Evolutionary conservation across 2,888 invertebrate species (phyloP), one percentile per base, ranked within the genome.

Genomic region (Eurytoma adleriae): DNA sequence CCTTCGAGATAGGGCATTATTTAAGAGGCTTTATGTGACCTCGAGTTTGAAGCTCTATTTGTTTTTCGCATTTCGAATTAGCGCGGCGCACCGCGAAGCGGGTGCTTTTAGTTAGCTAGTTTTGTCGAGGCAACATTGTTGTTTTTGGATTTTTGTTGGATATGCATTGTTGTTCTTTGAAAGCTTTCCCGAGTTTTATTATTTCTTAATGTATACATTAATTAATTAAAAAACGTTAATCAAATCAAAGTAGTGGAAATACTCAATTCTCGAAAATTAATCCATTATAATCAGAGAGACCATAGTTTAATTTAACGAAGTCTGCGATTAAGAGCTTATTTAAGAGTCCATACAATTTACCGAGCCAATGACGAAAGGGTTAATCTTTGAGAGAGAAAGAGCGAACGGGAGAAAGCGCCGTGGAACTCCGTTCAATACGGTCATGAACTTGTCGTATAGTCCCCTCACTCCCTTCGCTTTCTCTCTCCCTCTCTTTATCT

Each of bases 401-500:
- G 62, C 20, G n/a, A 74, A 61, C 61, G 64, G 64, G 54, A 48
- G 69, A 69, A 40, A 52, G 20, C 66, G 61, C 52, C 18, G 74
- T 56, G 56, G 72, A 24, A n/a, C 18, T 68, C 54, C 62, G 79
- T 67, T 82, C 79, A 82, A 82, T 82, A 79, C 74, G 79, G 57
- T 82, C 79, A 76, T 79, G 79, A 82, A 79, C 79, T 79, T 82
- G 79, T 82, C 79, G 73, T 73, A 81, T 79, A 81, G 80, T 50
- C 67, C 64, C 61, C 61, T 16, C 48, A 61, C 61, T 48, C 71
- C 57, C 54, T 67, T 27, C 12, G 13, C 4, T n/a, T 2, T 18
- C 64, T 13, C 56, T 30, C 52, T 14, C 24, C 27, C 66, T 40
- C 72, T 89, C 90, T 90, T 89, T 89, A 90, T 90, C 89, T 89